These are phyloP conservation scores for Sminthurinus aureus DNA, from an alignment of 2,888 invertebrate species.

Conservation along the genomic window DNA sequence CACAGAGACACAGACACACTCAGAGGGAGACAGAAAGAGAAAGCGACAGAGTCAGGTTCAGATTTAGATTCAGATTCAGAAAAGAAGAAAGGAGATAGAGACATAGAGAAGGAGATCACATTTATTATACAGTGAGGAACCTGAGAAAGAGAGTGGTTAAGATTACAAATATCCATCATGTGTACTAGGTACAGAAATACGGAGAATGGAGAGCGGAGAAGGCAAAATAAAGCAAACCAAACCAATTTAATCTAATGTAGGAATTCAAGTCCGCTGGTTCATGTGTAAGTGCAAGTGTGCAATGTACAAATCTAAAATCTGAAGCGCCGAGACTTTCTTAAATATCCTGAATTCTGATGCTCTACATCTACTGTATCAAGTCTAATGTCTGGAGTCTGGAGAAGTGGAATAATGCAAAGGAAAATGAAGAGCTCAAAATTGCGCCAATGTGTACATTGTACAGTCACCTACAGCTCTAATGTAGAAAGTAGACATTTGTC, in stretches of 20 bases:
- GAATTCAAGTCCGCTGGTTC: neutral
- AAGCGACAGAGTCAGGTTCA: too few relatives aligned
- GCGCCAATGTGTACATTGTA: too few relatives aligned
- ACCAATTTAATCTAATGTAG: neutral
- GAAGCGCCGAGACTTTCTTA: too few relatives aligned
- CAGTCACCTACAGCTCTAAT: too few relatives aligned
- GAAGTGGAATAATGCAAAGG: too few relatives aligned
- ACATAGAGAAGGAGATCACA: slow-evolving; percentile 8
- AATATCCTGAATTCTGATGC: too few relatives aligned
- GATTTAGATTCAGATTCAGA: too few relatives aligned
- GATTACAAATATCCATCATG: neutral
- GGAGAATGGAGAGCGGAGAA: neutral
- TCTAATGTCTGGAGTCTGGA: too few relatives aligned
- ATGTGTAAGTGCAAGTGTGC: neutral
- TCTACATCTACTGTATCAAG: too few relatives aligned
- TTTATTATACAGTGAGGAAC: slow-evolving; percentile 27
- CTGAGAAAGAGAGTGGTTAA: neutral
- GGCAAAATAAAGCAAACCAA: neutral
- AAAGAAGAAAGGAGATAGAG: neutral
- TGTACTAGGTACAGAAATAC: neutral
- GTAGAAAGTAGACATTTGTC: too few relatives aligned
- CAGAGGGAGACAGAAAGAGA: neutral
- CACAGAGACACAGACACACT: neutral
- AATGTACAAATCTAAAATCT: too few relatives aligned
- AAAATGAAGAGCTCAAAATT: too few relatives aligned